Evolutionary conservation across 2,888 invertebrate species (phyloP).

Genomic region (Agrotis segetum): DNA sequence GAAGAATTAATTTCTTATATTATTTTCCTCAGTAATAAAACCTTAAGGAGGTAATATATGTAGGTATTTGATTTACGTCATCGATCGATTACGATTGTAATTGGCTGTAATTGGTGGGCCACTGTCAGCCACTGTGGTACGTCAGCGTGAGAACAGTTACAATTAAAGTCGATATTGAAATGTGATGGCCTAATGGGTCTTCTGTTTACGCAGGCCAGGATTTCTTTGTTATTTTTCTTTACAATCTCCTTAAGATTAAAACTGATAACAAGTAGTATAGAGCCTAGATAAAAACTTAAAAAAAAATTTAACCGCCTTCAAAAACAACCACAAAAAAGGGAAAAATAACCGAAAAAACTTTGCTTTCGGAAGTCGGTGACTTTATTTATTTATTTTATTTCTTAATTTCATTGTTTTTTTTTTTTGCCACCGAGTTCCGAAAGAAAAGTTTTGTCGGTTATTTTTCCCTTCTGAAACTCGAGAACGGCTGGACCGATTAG

Average conservation of each 20-base stretch:
- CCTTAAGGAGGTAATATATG: conserved; percentile 47
- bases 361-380: too few relatives aligned
- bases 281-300: too few relatives aligned
- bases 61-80: conserved; percentile 71
- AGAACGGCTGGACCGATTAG: too few relatives aligned
- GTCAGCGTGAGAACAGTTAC: conserved; percentile 71
- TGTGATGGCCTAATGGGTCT: conserved; percentile 28
- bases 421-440: too few relatives aligned
- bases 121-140: conserved; percentile 33
- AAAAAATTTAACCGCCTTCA: too few relatives aligned
- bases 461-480: too few relatives aligned
- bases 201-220: conserved; percentile 28
- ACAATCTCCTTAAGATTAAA: not conserved
- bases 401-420: too few relatives aligned
- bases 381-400: too few relatives aligned
- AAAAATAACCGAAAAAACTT: too few relatives aligned
- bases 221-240: not conserved
- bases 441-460: too few relatives aligned
- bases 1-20: conserved; percentile 40
- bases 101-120: conserved; percentile 73
- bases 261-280: too few relatives aligned
- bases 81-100: conserved; percentile 77
- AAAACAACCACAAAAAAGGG: too few relatives aligned
- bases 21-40: conserved; percentile 53
- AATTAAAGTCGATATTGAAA: conserved; percentile 61